A percentile compares a stretch with the other conserved stretches of the same genome.
Conservation (phyloP, 2,888 invertebrate genomes). For the Agrochola lota region DNA sequence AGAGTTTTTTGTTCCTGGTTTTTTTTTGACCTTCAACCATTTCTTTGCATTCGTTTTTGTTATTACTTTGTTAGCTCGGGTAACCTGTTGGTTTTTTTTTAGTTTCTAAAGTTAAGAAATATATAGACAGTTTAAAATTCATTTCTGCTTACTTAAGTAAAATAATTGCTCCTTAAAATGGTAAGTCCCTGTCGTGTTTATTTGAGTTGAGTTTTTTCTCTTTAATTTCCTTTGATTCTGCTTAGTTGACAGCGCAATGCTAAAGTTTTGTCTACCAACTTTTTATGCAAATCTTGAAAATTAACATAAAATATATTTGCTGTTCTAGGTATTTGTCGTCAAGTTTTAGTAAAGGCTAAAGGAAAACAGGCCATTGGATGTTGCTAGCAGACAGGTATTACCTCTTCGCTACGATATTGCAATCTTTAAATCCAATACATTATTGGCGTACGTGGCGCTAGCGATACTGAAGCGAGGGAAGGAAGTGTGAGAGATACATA, state of each 20-base stretch:
- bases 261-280: conserved; percentile 15
- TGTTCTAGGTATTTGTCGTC: conserved; percentile 27
- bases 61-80: background rate
- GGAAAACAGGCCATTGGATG: conserved; percentile 19
- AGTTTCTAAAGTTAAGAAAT: conserved; percentile 5
- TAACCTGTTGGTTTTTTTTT: conserved; percentile 7
- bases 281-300: conserved; percentile 38
- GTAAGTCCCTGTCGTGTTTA: conserved; percentile 9
- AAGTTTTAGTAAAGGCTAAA: conserved; percentile 23
- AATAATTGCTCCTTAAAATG: conserved; percentile 20
- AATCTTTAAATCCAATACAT: conserved; percentile 56
- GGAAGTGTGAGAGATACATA: conserved; percentile 35
- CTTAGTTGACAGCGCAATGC: conserved; percentile 5
- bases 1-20: conserved; percentile 44
- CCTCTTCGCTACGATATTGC: conserved; percentile 36
- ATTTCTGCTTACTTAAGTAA: conserved; percentile 2
- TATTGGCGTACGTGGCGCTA: conserved; percentile 37
- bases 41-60: conserved; percentile 38
- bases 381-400: conserved; percentile 39
- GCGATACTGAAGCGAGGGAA: conserved; percentile 32
- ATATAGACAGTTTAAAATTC: conserved; percentile 12
- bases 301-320: conserved; percentile 14
- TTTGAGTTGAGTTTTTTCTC: conserved; percentile 21
- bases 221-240: conserved; percentile 12
- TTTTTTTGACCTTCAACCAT: conserved; percentile 46